Evolutionary conservation across 2,113 vertebrate genomes (phyloP).

Genomic region (Ahaetulla prasina): DNA sequence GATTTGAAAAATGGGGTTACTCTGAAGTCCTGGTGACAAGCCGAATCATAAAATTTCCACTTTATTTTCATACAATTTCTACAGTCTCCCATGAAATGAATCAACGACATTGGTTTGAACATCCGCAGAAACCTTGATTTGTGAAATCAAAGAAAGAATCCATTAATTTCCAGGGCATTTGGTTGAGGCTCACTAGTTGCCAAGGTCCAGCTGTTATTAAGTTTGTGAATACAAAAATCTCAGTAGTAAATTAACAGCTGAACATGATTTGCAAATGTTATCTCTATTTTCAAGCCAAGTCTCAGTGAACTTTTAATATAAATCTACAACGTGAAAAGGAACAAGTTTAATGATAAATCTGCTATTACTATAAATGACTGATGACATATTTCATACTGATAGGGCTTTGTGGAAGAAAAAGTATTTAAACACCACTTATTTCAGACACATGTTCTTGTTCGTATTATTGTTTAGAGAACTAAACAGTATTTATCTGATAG

Average conservation of each 20-base stretch:
- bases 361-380: constrained; percentile 49
- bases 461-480: constrained; percentile 47
- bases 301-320: constrained; percentile 39
- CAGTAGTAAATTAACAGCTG: constrained; percentile 54
- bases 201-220: constrained; percentile 40
- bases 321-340: constrained; percentile 47
- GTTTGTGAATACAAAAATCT: constrained; percentile 35
- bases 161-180: constrained; percentile 24
- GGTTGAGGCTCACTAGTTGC: constrained; percentile 7
- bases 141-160: constrained; percentile 23
- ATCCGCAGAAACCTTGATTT: neutral
- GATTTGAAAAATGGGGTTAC: neutral
- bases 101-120: neutral
- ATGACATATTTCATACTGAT: constrained; percentile 47
- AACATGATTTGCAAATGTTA: constrained; percentile 32
- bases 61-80: neutral
- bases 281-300: constrained; percentile 34
- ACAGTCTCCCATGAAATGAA: neutral
- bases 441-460: constrained; percentile 51
- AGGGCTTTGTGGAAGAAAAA: constrained; percentile 30
- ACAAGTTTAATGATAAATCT: constrained; percentile 52
- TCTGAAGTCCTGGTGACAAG: neutral
- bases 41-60: neutral
- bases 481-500: constrained; percentile 53
- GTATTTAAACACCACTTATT: constrained; percentile 45